Evolutionary conservation across 1,140 invertebrate genomes (phyloP).

Genomic region (Idris sp.): DNA sequence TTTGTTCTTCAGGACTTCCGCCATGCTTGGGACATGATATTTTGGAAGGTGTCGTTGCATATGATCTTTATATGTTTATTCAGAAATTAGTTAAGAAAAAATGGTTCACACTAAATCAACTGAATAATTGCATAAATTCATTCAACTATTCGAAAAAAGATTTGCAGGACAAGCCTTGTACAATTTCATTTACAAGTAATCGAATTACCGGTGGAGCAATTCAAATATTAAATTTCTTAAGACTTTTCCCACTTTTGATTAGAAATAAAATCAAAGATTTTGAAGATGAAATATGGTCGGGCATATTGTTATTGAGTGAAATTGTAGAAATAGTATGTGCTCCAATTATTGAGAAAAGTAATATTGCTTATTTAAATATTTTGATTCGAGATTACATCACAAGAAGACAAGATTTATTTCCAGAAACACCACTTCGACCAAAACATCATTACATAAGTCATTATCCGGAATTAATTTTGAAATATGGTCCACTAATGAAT

Average conservation of each 20-base stretch:
- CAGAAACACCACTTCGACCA: too few relatives aligned
- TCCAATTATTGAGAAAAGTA: conserved; percentile 51
- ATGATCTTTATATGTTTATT: conserved; percentile 56
- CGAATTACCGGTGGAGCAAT: conserved; percentile 39
- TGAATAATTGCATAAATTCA: conserved; percentile 48
- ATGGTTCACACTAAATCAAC: conserved; percentile 51
- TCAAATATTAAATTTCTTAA: conserved; percentile 48
- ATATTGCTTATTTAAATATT: conserved; percentile 38
- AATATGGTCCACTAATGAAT: too few relatives aligned
- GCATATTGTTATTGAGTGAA: conserved; percentile 49
- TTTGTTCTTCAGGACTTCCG: conserved; percentile 45
- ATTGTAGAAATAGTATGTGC: conserved; percentile 57
- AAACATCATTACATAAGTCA: too few relatives aligned
- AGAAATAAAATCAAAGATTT: conserved; percentile 40
- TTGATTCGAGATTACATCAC: conserved; percentile 59
- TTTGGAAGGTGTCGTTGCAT: conserved; percentile 42
- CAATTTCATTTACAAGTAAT: conserved; percentile 1
- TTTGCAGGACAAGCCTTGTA: conserved; percentile 50
- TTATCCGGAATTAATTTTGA: too few relatives aligned
- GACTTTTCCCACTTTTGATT: conserved; percentile 52
- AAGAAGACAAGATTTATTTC: too few relatives aligned
- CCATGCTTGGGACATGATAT: conserved; percentile 43
- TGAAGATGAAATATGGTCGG: conserved; percentile 29
- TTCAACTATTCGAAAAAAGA: conserved; percentile 61
- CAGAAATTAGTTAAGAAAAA: conserved; percentile 40